Conservation (phyloP, 2,888 invertebrate genomes). For the Synanthedon andrenaeformis region DNA sequence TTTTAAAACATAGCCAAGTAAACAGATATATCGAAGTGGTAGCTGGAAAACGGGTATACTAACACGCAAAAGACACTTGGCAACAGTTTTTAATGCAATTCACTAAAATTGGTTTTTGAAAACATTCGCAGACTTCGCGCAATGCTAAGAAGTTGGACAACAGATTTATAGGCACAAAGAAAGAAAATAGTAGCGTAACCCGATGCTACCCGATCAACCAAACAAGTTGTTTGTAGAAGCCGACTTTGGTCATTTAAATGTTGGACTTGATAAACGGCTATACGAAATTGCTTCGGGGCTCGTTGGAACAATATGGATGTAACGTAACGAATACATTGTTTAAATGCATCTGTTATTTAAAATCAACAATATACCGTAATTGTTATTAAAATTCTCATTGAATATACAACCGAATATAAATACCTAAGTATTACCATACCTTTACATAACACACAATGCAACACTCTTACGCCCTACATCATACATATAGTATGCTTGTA, state of each 20-base stretch:
- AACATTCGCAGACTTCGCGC: slow-evolving; percentile 38
- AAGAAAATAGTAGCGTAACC: slow-evolving; percentile 39
- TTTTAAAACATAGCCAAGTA: slow-evolving; percentile 1
- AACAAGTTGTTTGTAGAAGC: slow-evolving; percentile 52
- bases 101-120: slow-evolving; percentile 62
- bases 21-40: slow-evolving; percentile 2
- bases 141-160: slow-evolving; percentile 59
- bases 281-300: slow-evolving; percentile 32
- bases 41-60: slow-evolving; percentile 15
- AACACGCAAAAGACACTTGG: slow-evolving; percentile 50
- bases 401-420: no score
- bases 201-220: slow-evolving; percentile 42
- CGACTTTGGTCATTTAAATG: slow-evolving; percentile 64
- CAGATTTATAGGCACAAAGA: slow-evolving; percentile 60
- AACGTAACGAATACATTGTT: background rate
- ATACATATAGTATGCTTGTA: no score
- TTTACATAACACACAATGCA: no score
- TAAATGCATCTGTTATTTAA: background rate
- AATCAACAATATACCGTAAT: background rate
- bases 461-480: no score
- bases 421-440: no score
- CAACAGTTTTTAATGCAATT: slow-evolving; percentile 58
- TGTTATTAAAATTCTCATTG: no score
- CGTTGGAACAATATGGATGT: slow-evolving; percentile 6
- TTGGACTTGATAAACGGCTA: slow-evolving; percentile 55